A percentile compares a stretch with the other conserved stretches of the same genome.
These are phyloP conservation scores for Scaptodrosophila latifasciaeformis DNA, from an alignment of 2,888 invertebrate genomes.

Conservation along the genomic window DNA sequence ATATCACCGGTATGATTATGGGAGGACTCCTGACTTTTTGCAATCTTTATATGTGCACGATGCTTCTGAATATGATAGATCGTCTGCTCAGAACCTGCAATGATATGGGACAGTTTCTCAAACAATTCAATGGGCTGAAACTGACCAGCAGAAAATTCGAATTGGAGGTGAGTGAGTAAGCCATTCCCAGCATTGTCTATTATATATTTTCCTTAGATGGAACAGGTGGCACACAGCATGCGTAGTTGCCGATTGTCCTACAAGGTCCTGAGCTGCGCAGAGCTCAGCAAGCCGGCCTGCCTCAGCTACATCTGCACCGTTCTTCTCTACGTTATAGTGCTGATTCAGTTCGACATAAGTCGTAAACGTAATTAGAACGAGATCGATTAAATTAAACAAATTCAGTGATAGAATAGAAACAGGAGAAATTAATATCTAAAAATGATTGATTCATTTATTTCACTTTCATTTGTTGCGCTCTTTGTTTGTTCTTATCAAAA, in stretches of 20 bases:
- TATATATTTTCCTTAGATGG: neutral
- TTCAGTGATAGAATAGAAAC: too few relatives aligned
- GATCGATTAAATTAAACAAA: too few relatives aligned
- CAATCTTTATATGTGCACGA: constrained; percentile 17
- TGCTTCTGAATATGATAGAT: constrained; percentile 41
- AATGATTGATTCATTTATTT: constrained; percentile 46
- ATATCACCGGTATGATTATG: neutral
- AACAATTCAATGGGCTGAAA: constrained; percentile 34
- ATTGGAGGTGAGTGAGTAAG: constrained; percentile 30
- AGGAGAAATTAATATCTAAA: constrained; percentile 26
- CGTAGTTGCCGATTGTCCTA: constrained; percentile 10
- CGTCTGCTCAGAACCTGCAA: constrained; percentile 39
- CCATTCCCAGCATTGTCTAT: neutral
- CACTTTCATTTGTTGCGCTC: constrained; percentile 22
- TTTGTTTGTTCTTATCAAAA: constrained; percentile 57
- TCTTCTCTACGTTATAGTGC: neutral
- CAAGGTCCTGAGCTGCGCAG: constrained; percentile 1
- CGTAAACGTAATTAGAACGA: neutral
- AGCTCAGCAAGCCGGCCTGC: neutral
- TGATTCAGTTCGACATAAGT: constrained; percentile 1
- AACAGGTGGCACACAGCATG: constrained; percentile 25
- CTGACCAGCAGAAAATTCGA: constrained; percentile 15
- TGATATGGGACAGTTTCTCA: constrained; percentile 24
- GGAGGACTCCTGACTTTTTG: constrained; percentile 26
- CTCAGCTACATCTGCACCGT: neutral